Evolutionary conservation across 2,888 invertebrate genomes (phyloP).

Genomic region (Drosophila setosimentum): DNA sequence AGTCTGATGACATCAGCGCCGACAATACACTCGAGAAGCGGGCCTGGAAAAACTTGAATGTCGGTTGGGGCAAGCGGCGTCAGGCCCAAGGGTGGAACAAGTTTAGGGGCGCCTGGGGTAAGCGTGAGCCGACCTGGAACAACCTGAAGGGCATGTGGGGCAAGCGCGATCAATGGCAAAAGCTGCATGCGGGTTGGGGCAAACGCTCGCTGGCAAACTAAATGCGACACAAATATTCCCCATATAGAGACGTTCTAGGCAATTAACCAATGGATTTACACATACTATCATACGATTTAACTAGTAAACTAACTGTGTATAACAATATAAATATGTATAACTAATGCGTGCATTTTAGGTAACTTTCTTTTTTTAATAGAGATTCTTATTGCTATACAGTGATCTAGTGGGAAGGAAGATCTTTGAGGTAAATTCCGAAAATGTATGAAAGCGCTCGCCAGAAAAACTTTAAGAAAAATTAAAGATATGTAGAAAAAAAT

Average conservation of each 20-base stretch:
- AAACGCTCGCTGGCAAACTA: conserved; percentile 79
- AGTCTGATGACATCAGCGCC: conserved; percentile 44
- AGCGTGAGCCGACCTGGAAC: conserved; percentile 92
- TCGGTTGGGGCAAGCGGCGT: conserved; percentile 91
- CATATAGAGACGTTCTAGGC: conserved; percentile 32
- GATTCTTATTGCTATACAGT: conserved; percentile 38
- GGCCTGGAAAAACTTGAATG: conserved; percentile 89
- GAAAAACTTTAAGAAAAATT: conserved; percentile 13
- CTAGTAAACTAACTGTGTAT: conserved; percentile 45
- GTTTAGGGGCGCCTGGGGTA: conserved; percentile 90
- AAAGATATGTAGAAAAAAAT: conserved; percentile 12
- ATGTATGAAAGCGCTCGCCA: conserved; percentile 81
- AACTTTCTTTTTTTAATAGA: conserved; percentile 33
- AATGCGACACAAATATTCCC: conserved; percentile 16
- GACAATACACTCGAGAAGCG: conserved; percentile 86
- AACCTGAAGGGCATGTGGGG: conserved; percentile 93
- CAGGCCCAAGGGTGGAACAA: conserved; percentile 87
- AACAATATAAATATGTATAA: conserved; percentile 27
- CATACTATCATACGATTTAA: conserved; percentile 33
- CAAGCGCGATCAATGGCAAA: conserved; percentile 87
- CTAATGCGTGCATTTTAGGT: conserved; percentile 38
- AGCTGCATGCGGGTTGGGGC: conserved; percentile 85
- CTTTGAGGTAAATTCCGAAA: conserved; percentile 68
- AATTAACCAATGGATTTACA: conserved; percentile 32
- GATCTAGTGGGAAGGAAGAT: conserved; percentile 16